These are phyloP conservation scores for Montipora capitata DNA, from an alignment of 92 coral and sea anemone species.

Conservation along the genomic window DNA sequence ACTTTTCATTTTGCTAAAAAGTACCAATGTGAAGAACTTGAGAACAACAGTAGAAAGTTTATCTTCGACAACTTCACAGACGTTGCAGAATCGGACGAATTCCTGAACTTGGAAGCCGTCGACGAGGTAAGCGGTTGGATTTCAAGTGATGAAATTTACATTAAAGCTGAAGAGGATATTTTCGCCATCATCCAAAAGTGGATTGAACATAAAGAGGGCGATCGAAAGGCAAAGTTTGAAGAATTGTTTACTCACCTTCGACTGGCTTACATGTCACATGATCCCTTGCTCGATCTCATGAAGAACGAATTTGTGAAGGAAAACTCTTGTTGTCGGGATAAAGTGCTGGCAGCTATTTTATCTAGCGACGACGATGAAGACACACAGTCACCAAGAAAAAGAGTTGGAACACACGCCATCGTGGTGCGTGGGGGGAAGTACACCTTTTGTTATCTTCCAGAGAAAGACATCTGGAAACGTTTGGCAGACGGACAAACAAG, in stretches of 20 bases:
- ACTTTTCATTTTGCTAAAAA: conserved; percentile 17
- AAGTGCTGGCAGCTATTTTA: neutral
- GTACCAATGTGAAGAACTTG: conserved; percentile 26
- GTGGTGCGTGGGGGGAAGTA: conserved; percentile 9
- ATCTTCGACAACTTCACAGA: conserved; percentile 1
- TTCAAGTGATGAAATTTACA: conserved; percentile 11
- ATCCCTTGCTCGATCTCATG: conserved; percentile 12
- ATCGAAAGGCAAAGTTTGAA: conserved; percentile 16
- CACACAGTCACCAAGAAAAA: conserved; percentile 15
- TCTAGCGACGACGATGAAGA: neutral
- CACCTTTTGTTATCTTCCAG: conserved; percentile 9
- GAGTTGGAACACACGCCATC: conserved; percentile 8
- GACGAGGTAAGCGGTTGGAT: conserved; percentile 9
- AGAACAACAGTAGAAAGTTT: neutral
- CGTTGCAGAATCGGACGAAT: conserved; percentile 13
- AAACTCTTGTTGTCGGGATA: neutral
- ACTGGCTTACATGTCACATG: conserved; percentile 18
- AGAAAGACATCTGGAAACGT: neutral
- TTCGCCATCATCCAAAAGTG: conserved; percentile 5
- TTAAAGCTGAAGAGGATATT: conserved; percentile 5
- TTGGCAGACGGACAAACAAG: neutral
- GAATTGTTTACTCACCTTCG: conserved; percentile 32
- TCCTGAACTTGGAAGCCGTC: conserved; percentile 1
- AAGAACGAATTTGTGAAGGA: neutral
- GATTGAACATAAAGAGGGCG: conserved; percentile 1